Conservation (phyloP, 1,140 invertebrate species). For the Drosophila elegans region DNA sequence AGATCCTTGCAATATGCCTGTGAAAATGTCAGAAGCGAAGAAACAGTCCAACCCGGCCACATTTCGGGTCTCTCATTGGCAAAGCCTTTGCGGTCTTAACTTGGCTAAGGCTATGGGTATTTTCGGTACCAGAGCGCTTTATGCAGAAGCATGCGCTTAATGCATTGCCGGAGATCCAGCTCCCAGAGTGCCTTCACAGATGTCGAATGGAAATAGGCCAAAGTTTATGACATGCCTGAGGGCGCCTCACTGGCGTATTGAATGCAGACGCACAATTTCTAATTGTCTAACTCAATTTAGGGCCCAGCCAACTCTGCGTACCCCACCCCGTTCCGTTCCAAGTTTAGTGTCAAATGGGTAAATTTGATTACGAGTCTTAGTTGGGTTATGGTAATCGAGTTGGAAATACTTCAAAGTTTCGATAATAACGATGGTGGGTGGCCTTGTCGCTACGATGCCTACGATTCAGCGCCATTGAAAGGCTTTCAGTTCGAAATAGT, state of each 20-base stretch:
- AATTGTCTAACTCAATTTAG: slow-evolving; percentile 79
- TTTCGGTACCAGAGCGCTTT: slow-evolving; percentile 38
- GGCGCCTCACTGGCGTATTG: slow-evolving; percentile 44
- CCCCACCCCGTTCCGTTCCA: slow-evolving; percentile 9
- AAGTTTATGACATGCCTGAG: slow-evolving; percentile 43
- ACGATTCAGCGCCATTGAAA: slow-evolving; percentile 20
- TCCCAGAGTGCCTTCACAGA: slow-evolving; percentile 1
- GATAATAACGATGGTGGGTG: slow-evolving; percentile 31
- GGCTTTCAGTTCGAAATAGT: slow-evolving; percentile 38
- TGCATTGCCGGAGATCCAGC: slow-evolving; percentile 19
- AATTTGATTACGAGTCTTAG: slow-evolving; percentile 78
- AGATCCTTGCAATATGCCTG: slow-evolving; percentile 3
- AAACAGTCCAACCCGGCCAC: slow-evolving; percentile 8
- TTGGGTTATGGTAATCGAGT: slow-evolving; percentile 80
- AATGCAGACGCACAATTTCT: slow-evolving; percentile 62
- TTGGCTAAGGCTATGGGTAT: slow-evolving; percentile 42
- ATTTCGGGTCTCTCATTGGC: slow-evolving; percentile 37
- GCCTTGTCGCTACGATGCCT: slow-evolving; percentile 12
- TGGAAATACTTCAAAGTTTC: slow-evolving; percentile 79
- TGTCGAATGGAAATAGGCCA: slow-evolving; percentile 16
- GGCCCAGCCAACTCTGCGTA: slow-evolving; percentile 28
- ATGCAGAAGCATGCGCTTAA: slow-evolving; percentile 14
- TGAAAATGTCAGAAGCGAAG: neutral
- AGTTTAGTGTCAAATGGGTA: slow-evolving; percentile 80
- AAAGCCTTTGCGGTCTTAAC: slow-evolving; percentile 52